Evolutionary conservation across 2,797 vertebrate species (phyloP).

Genomic region (Acanthopagrus latus): DNA sequence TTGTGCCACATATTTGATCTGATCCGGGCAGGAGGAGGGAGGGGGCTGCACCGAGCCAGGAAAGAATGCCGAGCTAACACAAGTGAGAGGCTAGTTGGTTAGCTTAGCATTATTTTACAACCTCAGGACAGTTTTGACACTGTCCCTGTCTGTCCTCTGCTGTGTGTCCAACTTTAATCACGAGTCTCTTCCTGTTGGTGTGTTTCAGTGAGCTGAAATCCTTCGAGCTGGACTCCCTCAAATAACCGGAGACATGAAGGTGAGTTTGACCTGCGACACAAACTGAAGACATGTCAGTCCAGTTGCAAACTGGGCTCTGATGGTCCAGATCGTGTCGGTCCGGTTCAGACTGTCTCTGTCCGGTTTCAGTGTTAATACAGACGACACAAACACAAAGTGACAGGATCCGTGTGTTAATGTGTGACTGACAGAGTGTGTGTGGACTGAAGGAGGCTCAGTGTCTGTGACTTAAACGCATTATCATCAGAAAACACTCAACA

Average conservation of each 20-base stretch:
- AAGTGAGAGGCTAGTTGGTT: slow-evolving; percentile 73
- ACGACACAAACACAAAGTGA: not conserved
- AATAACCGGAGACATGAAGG: slow-evolving; percentile 95
- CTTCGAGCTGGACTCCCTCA: slow-evolving; percentile 94
- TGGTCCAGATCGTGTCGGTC: not conserved
- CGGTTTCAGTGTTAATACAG: not conserved
- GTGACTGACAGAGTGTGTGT: too few relatives aligned
- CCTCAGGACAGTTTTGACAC: slow-evolving; percentile 37
- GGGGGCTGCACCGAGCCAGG: slow-evolving; percentile 63
- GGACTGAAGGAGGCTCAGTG: too few relatives aligned
- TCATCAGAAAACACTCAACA: not conserved
- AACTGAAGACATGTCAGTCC: slow-evolving; percentile 3
- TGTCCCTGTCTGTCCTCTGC: slow-evolving; percentile 4
- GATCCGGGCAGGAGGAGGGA: slow-evolving; percentile 40
- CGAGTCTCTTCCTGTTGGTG: slow-evolving; percentile 36
- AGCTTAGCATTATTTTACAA: slow-evolving; percentile 65
- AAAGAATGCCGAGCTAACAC: slow-evolving; percentile 74
- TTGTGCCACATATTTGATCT: slow-evolving; percentile 63
- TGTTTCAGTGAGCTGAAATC: slow-evolving; percentile 80
- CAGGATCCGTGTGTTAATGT: not conserved
- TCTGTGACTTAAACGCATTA: not conserved
- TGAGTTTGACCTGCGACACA: slow-evolving; percentile 79
- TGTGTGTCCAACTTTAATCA: slow-evolving; percentile 11
- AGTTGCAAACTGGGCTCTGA: slow-evolving; percentile 2
- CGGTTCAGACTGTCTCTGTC: not conserved